These are phyloP conservation scores for Heteractis magnifica DNA, from an alignment of 92 coral and sea anemone species.

Conservation along the genomic window DNA sequence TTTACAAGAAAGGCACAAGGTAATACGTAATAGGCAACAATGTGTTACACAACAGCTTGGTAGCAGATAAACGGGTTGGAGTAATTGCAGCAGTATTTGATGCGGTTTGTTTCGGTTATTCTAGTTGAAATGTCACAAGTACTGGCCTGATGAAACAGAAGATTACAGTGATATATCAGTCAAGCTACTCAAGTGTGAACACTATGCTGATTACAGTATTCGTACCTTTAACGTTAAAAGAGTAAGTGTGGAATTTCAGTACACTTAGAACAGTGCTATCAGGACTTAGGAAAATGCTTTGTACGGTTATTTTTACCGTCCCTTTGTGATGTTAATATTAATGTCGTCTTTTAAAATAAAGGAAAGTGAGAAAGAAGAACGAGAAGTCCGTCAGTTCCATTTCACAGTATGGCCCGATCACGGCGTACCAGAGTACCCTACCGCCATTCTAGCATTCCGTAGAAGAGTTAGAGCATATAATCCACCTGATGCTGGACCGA, in stretches of 20 bases:
- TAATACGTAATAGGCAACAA: conserved; percentile 54
- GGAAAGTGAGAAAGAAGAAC: conserved; percentile 97
- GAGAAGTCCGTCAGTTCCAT: conserved; percentile 95
- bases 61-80: background rate
- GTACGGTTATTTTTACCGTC: no score
- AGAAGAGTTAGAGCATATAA: conserved; percentile 88
- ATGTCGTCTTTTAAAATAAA: conserved; percentile 8
- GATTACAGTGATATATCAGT: conserved; percentile 88
- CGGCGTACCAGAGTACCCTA: conserved; percentile 98
- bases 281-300: no score
- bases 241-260: conserved; percentile 39
- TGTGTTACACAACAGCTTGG: no score
- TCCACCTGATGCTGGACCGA: conserved; percentile 90
- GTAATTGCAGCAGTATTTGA: background rate
- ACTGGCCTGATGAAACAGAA: conserved; percentile 97
- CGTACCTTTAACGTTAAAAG: conserved; percentile 80
- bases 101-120: background rate
- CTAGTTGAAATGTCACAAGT: conserved; percentile 94
- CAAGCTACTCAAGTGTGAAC: conserved; percentile 74
- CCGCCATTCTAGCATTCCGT: conserved; percentile 92
- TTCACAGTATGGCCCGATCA: conserved; percentile 99
- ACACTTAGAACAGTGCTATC: no score
- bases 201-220: conserved; percentile 93
- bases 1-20: conserved; percentile 97
- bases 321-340: background rate